phyloP scores from a whole-genome alignment of 2,888 invertebrate genomes.

The Adela reaumurella region DNA sequence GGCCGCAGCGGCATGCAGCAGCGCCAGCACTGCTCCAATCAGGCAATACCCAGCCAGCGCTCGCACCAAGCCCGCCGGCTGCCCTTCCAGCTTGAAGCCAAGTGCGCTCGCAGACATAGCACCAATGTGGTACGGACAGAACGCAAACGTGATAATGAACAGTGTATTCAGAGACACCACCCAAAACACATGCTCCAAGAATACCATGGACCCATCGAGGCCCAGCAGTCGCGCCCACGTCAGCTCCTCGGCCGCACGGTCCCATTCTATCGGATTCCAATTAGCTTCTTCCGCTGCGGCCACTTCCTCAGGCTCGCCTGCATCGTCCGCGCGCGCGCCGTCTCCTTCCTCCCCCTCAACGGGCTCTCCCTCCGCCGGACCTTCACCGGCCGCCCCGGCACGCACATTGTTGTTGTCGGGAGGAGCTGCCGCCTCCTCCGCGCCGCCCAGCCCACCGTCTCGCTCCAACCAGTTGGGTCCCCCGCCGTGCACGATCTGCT shows the following conservation, averaged over 20 bases:
- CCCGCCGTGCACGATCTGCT: slow-evolving; percentile 96
- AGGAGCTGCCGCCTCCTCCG: slow-evolving; percentile 35
- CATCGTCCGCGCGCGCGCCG: slow-evolving; percentile 35
- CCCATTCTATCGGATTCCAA: slow-evolving; percentile 99
- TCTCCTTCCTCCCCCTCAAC: slow-evolving; percentile 34
- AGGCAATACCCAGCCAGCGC: slow-evolving; percentile 92
- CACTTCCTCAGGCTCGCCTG: slow-evolving; percentile 46
- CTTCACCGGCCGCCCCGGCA: slow-evolving; percentile 32
- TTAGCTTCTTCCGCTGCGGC: slow-evolving; percentile 76
- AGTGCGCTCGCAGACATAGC: slow-evolving; percentile 73
- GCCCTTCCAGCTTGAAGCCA: slow-evolving; percentile 58
- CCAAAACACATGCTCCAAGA: slow-evolving; percentile 99
- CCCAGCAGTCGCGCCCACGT: slow-evolving; percentile 98
- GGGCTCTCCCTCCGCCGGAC: slow-evolving; percentile 23
- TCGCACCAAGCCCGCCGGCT: slow-evolving; percentile 90
- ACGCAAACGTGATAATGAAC: slow-evolving; percentile 96
- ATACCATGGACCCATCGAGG: slow-evolving; percentile 93
- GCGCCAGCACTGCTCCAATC: slow-evolving; percentile 76
- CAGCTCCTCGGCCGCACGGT: slow-evolving; percentile 93
- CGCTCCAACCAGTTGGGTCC: slow-evolving; percentile 95
- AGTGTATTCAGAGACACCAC: slow-evolving; percentile 95
- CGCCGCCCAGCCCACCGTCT: slow-evolving; percentile 55
- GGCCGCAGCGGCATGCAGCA: slow-evolving; percentile 81
- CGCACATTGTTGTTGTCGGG: slow-evolving; percentile 50
- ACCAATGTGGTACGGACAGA: slow-evolving; percentile 94